Conservation (phyloP, 2,797 vertebrate genomes). For the Schizopygopsis pylzovi region DNA sequence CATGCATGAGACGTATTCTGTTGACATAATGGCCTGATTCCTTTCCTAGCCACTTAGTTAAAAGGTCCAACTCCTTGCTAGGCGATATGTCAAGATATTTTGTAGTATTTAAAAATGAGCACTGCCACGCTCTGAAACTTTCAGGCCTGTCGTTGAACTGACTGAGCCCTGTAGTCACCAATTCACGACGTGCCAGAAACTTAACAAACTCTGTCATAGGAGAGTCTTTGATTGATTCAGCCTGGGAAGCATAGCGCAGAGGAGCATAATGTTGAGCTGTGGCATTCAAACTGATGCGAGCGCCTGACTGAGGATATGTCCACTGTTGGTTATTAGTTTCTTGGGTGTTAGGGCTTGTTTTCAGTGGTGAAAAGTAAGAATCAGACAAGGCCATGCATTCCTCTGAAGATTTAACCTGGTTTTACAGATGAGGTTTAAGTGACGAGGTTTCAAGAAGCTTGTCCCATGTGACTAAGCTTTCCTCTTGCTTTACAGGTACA, state of each 20-base stretch:
- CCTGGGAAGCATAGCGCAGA: not conserved
- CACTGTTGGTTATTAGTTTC: not conserved
- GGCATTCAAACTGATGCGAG: not conserved
- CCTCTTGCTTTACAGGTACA: not conserved
- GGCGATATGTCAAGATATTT: not conserved
- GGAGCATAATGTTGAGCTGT: not conserved
- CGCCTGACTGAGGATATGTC: not conserved
- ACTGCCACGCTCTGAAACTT: slow-evolving; percentile 1
- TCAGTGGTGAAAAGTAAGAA: not conserved
- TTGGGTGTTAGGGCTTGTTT: not conserved
- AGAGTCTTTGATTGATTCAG: not conserved
- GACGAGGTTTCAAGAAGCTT: not conserved
- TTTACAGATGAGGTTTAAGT: not conserved
- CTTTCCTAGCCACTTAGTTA: not conserved
- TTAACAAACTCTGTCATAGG: not conserved
- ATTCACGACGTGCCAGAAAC: not conserved
- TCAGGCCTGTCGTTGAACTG: slow-evolving; percentile 4
- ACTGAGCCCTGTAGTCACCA: not conserved
- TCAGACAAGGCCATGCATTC: not conserved
- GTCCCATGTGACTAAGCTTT: not conserved
- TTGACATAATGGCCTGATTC: slow-evolving; percentile 1
- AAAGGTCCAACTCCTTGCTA: not conserved
- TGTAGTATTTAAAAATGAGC: not conserved
- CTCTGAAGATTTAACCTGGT: not conserved
- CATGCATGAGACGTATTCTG: not conserved